These are phyloP conservation scores for Holocentrus rufus DNA, from an alignment of 2,797 vertebrate genomes.

Conservation along the genomic window DNA sequence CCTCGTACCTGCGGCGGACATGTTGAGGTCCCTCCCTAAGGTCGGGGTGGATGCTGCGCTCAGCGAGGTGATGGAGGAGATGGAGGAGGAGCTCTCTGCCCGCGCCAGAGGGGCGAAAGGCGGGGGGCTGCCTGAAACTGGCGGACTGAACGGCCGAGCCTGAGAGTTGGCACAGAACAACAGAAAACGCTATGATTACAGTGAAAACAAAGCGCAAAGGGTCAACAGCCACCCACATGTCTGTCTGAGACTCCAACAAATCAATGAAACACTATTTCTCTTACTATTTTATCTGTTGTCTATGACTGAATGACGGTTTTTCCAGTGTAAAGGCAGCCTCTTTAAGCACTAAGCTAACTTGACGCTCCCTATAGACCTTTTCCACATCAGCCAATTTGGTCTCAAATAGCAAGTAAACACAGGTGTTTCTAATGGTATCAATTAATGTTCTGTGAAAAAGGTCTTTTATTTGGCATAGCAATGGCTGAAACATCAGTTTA, in stretches of 20 bases:
- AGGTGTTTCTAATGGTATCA: no score
- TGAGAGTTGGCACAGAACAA: constrained; percentile 65
- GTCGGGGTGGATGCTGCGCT: constrained; percentile 98
- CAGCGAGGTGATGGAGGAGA: constrained; percentile 94
- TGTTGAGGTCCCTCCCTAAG: constrained; percentile 86
- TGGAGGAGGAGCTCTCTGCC: constrained; percentile 97
- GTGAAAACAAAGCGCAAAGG: neutral
- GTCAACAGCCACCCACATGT: no score
- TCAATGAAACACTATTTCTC: no score
- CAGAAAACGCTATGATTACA: neutral
- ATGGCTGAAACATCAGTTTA: neutral
- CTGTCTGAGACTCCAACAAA: no score
- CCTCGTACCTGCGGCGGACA: constrained; percentile 79
- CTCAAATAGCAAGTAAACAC: no score
- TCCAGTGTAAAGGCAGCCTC: neutral
- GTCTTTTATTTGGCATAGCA: no score
- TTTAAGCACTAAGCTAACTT: no score
- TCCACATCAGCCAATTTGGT: no score
- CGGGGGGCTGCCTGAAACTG: constrained; percentile 94
- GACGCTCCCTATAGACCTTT: no score
- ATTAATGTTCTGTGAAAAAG: no score
- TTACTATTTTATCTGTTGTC: no score
- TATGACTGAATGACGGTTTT: neutral
- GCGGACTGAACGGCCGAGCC: constrained; percentile 95
- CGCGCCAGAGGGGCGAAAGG: constrained; percentile 94